Evolutionary conservation across 2,888 invertebrate genomes (phyloP), one percentile per base, ranked within the genome.

Genomic region (Hydroisotoma schaefferi): DNA sequence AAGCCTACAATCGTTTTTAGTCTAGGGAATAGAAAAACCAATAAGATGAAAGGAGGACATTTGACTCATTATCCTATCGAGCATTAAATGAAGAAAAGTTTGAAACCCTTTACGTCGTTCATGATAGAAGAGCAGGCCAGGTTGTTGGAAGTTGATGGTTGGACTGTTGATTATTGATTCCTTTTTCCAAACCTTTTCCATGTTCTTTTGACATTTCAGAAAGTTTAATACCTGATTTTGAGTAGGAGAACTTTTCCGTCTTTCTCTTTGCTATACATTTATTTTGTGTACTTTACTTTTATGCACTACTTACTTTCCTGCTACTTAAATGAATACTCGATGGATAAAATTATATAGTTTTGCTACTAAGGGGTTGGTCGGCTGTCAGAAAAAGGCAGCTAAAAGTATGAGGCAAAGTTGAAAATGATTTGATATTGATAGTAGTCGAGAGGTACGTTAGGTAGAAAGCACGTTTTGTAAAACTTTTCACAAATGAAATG

Each of bases 121-220:
- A n/a, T n/a, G n/a, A 60, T 60, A 60, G 37, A 55, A 55, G 55
- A 55, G 55, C 52, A 55, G 55, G 56, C 56, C 48, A 33, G 33
- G 28, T 53, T 57, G 40, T 38, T 5, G n/a, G 20, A 40, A 12
- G 15, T 46, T 22, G 4, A 22, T 46, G 25, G 25, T 22, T 20
- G 56, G 46, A 46, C 52, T 48, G 53, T 57, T 57, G 54, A 52
- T 46, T 53, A 29, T 56, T 58, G 61, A 58, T 62, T 58, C 57
- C 61, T 62, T 58, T 62, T 62, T 62, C 62, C 62, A 62, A 46
- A 28, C 62, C 62, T 58, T 58, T 62, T 62, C 56, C 62, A 55
- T 62, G 62, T 62, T 48, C 37, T 46, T 46, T 22, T 51, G 48
- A 46, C 55, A 57, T 61, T 61, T 49, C 26, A 40, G 40, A 18